Base-by-base conservation (phyloP, 1,140 invertebrate genomes). In the Caerostris extrusa region DNA sequence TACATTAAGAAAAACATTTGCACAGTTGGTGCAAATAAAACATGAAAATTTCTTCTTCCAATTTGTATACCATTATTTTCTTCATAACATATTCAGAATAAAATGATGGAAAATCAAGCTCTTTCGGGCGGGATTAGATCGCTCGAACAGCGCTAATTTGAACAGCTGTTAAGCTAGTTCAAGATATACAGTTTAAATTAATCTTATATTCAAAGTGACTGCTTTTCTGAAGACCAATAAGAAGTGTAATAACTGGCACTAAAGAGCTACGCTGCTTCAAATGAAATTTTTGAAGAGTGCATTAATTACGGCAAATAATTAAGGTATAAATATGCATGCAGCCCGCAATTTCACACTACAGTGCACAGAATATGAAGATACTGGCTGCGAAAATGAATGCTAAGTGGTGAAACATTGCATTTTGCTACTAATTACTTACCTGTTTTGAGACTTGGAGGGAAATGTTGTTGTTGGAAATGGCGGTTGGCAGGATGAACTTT, bases 301-400 rank as follows among this genome's bases (percentile, higher is more conserved):
- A 87, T 87, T 87, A 87, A 87, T 87, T 87, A 87, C 50, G 85
- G 58, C 85, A 87, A 87, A 87, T 87, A 87, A 87, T 87, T 87
- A 87, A 87, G 85, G 85, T 87, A 87, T 87, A 87, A 87, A 87
- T 87, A 87, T 87, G 57, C 85, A 87, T 87, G 85, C 85, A 87
- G 57, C 85, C 56, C 17, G 85, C 85, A 87, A 87, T 87, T 87
- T 87, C 85, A 87, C 85, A 87, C 85, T 87, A 87, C 85, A 64
- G 57, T 87, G 60, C 60, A 3, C 60, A 64, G 19, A 50, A 57
- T 83, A 83, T 57, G 57, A 64, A 87, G 85, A 55, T 34, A 77
- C 34, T 77, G 19, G 60, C 85, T 60, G 57, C 50, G 60, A 87
- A 87, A 87, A 87, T 87, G 85, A 87, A 87, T 87, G 85, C 64